Conservation (phyloP, 2,113 vertebrate genomes). For the Dunckerocampus dactyliophorus region DNA sequence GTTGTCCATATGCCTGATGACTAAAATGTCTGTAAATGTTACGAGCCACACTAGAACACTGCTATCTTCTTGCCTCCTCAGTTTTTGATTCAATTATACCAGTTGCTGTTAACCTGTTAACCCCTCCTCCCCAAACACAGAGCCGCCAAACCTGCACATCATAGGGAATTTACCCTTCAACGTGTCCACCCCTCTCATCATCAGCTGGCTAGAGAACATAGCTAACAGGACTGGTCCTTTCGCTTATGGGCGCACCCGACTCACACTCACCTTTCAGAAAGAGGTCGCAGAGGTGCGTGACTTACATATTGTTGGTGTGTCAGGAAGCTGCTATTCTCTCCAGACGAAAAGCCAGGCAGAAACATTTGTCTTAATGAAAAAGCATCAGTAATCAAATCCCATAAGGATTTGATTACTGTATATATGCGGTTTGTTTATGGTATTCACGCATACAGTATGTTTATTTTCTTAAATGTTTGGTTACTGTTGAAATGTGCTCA, state of each 20-base stretch:
- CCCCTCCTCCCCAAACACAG: conserved; percentile 62
- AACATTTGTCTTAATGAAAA: not conserved
- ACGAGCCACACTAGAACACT: too few species aligned
- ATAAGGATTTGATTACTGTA: not conserved
- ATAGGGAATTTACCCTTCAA: conserved; percentile 96
- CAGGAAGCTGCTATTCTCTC: not conserved
- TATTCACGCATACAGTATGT: not conserved
- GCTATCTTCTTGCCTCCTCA: not conserved
- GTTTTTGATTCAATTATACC: not conserved
- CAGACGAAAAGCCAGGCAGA: not conserved
- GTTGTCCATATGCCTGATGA: too few species aligned
- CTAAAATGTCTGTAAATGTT: too few species aligned
- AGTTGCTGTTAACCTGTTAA: not conserved
- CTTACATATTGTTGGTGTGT: not conserved
- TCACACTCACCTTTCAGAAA: conserved; percentile 96
- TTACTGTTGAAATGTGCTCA: not conserved
- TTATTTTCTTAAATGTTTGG: not conserved
- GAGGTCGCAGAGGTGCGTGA: conserved; percentile 90
- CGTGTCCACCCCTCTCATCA: conserved; percentile 90
- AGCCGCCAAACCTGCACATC: conserved; percentile 89
- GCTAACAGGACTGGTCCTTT: conserved; percentile 83
- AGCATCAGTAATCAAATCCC: not conserved
- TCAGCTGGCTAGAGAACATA: conserved; percentile 87
- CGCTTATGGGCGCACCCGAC: conserved; percentile 82
- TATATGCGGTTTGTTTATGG: not conserved